These are phyloP conservation scores for Procavia capensis DNA, from an alignment of 2,113 vertebrate genomes.

Conservation along the genomic window DNA sequence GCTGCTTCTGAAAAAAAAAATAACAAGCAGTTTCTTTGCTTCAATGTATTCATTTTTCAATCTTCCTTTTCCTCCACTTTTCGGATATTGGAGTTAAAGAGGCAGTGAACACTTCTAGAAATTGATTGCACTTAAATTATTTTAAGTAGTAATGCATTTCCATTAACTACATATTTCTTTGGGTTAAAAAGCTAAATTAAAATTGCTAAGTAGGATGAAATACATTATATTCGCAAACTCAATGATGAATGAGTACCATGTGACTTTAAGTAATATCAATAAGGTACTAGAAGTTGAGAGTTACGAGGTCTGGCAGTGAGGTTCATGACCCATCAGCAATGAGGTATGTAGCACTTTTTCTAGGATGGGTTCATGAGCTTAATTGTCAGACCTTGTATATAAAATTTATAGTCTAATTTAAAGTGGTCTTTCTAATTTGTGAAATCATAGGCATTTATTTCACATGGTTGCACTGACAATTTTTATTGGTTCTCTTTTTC, in stretches of 20 bases:
- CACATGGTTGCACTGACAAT: background rate
- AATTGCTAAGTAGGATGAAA: constrained; percentile 16
- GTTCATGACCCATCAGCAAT: too few species aligned
- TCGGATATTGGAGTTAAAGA: background rate
- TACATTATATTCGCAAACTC: background rate
- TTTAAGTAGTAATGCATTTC: constrained; percentile 17
- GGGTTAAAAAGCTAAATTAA: background rate
- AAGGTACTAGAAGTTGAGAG: background rate
- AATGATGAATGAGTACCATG: constrained; percentile 4
- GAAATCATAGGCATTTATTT: constrained; percentile 24
- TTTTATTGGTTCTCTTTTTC: background rate
- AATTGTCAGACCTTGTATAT: too few species aligned
- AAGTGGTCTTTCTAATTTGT: background rate
- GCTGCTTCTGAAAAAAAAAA: background rate
- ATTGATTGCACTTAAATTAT: constrained; percentile 9
- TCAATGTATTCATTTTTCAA: background rate
- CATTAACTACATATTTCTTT: background rate
- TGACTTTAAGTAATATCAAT: background rate
- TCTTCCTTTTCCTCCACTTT: background rate
- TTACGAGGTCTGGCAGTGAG: too few species aligned
- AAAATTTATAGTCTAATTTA: constrained; percentile 11
- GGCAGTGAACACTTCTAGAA: constrained; percentile 24
- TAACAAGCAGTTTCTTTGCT: background rate
- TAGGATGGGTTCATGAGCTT: too few species aligned
- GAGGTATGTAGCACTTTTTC: too few species aligned